Conservation (phyloP, 2,113 vertebrate genomes). For the Cyanistes caeruleus region DNA sequence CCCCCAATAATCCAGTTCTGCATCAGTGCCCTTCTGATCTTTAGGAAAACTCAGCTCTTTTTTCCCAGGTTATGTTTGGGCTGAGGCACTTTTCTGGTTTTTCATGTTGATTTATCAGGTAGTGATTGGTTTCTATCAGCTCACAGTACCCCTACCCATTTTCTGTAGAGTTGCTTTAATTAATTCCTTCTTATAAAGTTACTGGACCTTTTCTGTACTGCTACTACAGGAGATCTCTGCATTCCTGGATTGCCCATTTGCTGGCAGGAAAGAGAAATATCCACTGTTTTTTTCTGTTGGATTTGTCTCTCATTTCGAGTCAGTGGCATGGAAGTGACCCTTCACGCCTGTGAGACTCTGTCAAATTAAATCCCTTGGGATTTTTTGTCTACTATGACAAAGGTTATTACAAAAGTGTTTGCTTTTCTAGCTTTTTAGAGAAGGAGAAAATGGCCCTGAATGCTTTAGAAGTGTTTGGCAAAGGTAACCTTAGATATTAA, state of each 20-base stretch:
- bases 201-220: background rate
- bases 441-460: background rate
- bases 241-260: background rate
- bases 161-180: background rate
- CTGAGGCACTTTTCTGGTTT: background rate
- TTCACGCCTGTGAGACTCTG: background rate
- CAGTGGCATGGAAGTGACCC: background rate
- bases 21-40: background rate
- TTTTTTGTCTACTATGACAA: background rate
- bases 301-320: background rate
- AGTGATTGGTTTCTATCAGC: background rate
- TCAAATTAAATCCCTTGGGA: background rate
- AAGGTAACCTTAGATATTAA: background rate
- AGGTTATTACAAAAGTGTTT: background rate
- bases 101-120: background rate
- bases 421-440: background rate
- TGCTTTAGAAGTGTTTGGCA: background rate
- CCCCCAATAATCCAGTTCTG: background rate
- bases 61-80: background rate
- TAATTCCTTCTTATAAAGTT: background rate
- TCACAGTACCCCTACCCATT: background rate
- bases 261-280: background rate
- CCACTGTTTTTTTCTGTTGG: background rate
- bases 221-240: background rate
- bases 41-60: background rate